Evolutionary conservation across 2,888 invertebrate genomes (phyloP).

Genomic region (Drosophila ochracea): DNA sequence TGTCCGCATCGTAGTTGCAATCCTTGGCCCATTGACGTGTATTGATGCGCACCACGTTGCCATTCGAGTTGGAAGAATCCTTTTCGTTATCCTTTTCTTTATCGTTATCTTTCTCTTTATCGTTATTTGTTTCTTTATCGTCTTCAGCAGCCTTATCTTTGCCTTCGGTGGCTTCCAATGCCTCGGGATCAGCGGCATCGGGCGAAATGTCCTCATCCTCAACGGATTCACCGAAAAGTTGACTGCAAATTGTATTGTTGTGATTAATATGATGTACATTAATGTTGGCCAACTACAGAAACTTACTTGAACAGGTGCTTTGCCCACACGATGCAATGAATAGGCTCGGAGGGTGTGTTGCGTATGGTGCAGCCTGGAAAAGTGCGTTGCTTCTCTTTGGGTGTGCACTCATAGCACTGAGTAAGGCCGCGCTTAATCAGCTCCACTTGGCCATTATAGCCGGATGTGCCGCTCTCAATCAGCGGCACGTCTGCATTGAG

Average conservation of each 20-base stretch:
- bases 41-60: slow-evolving; percentile 88
- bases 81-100: slow-evolving; percentile 87
- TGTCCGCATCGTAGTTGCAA: slow-evolving; percentile 92
- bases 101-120: slow-evolving; percentile 85
- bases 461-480: slow-evolving; percentile 98
- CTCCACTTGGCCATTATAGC: slow-evolving; percentile 98
- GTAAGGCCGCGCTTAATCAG: slow-evolving; percentile 93
- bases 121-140: not conserved
- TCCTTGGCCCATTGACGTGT: slow-evolving; percentile 96
- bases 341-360: slow-evolving; percentile 99
- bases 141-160: slow-evolving; percentile 21
- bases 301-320: slow-evolving; percentile 98
- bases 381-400: slow-evolving; percentile 95
- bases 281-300: fast-evolving
- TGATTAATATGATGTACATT: not conserved
- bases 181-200: slow-evolving; percentile 97
- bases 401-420: slow-evolving; percentile 98
- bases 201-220: slow-evolving; percentile 99
- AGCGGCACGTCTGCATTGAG: slow-evolving; percentile 97
- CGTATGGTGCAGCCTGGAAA: slow-evolving; percentile 99
- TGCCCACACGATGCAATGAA: slow-evolving; percentile 99
- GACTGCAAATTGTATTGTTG: slow-evolving; percentile 86
- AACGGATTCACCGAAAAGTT: slow-evolving; percentile 98
- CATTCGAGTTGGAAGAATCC: slow-evolving; percentile 78
- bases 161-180: slow-evolving; percentile 85